Evolutionary conservation across 2,888 invertebrate species (phyloP).

Genomic region (Nephrotoma appendiculata): DNA sequence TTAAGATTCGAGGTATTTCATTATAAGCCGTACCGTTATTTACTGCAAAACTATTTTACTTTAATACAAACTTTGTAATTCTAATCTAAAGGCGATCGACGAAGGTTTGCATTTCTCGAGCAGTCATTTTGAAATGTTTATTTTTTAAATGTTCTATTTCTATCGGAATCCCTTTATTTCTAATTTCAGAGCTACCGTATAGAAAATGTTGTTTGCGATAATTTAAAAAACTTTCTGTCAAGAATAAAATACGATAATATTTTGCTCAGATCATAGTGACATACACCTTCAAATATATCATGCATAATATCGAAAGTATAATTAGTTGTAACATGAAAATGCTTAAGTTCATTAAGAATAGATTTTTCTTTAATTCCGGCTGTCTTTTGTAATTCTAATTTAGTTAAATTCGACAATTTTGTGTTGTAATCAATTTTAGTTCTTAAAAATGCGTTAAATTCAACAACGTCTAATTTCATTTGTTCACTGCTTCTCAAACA

Average conservation of each 20-base stretch:
- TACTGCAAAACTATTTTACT: no score
- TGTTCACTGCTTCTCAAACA: background rate
- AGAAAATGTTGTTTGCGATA: background rate
- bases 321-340: slow-evolving; percentile 9
- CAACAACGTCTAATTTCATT: background rate
- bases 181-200: background rate
- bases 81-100: no score
- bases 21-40: background rate
- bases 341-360: slow-evolving; percentile 3
- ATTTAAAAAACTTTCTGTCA: background rate
- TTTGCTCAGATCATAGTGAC: background rate
- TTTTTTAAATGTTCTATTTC: background rate
- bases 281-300: slow-evolving; percentile 7
- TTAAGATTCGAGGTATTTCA: background rate
- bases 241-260: background rate
- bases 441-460: background rate
- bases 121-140: background rate
- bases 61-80: no score
- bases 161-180: background rate
- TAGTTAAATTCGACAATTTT: background rate
- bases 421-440: background rate
- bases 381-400: background rate
- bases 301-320: slow-evolving; percentile 10
- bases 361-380: slow-evolving; percentile 7
- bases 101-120: background rate